Conservation (phyloP, 2,113 vertebrate genomes). For the Pomatostomus ruficeps region DNA sequence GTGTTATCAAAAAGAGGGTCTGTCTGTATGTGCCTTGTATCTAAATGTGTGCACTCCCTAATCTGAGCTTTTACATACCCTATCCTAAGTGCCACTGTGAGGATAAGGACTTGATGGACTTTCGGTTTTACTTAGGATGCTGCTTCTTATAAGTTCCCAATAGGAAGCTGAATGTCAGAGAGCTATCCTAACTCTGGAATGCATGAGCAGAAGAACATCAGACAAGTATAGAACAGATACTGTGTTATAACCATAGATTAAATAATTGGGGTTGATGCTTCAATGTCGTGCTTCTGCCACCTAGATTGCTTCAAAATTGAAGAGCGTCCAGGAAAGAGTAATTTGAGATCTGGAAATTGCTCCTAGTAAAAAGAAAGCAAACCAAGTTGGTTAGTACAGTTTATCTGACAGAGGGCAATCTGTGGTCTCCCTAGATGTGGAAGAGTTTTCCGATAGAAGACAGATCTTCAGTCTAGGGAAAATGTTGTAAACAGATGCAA, state of each 20-base stretch:
- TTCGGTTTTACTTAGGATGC: background rate
- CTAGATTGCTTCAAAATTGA: background rate
- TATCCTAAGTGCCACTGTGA: background rate
- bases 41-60: background rate
- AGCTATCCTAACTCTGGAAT: background rate
- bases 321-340: rapidly evolving
- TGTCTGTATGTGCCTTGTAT: background rate
- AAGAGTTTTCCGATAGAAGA: background rate
- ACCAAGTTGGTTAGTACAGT: background rate
- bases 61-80: background rate
- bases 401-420: background rate
- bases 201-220: background rate
- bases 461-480: background rate
- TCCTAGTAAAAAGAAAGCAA: background rate
- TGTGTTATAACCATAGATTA: background rate
- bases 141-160: background rate
- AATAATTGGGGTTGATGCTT: background rate
- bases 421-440: background rate
- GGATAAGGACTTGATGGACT: background rate
- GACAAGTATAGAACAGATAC: rapidly evolving
- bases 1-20: background rate
- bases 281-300: background rate
- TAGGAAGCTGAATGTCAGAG: background rate
- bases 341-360: background rate
- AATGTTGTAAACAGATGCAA: background rate